Evolutionary conservation across 2,113 vertebrate species (phyloP).

Genomic region (Alouatta palliata): DNA sequence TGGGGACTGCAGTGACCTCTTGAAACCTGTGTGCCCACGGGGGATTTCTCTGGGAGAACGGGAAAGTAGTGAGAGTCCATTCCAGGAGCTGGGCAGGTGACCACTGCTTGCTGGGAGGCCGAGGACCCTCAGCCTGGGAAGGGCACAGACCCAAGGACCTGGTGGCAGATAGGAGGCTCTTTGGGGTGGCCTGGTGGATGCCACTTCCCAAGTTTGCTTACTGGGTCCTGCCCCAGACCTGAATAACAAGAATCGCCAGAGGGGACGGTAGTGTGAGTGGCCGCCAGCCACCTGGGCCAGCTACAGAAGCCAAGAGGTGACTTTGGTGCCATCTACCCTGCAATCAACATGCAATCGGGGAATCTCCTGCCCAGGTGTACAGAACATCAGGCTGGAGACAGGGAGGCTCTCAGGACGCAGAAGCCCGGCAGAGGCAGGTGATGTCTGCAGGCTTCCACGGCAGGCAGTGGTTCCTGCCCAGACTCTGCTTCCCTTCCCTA

Average conservation of each 20-base stretch:
- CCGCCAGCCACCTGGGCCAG: too few relatives aligned
- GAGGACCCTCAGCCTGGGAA: background rate
- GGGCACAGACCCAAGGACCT: background rate
- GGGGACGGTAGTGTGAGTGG: background rate
- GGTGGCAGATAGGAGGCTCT: background rate
- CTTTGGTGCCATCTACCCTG: background rate
- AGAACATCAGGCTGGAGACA: background rate
- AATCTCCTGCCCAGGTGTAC: background rate
- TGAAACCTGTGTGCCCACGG: background rate
- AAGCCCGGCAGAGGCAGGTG: too few relatives aligned
- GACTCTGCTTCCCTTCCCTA: background rate
- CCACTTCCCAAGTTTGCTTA: background rate
- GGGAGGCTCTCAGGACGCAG: background rate
- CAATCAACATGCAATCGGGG: background rate
- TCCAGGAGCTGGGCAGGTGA: background rate
- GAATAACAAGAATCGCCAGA: background rate
- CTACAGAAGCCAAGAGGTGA: background rate
- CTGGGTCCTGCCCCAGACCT: background rate
- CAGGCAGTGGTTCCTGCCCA: too few relatives aligned
- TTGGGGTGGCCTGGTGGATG: background rate
- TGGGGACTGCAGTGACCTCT: background rate
- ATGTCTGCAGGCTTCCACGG: background rate
- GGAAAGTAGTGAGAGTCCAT: background rate
- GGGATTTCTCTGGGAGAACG: background rate
- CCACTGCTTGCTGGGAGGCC: rapidly evolving